Evolutionary conservation across 1,140 invertebrate species (phyloP), one percentile per base, ranked within the genome.

Genomic region (Solenopsis fugax): DNA sequence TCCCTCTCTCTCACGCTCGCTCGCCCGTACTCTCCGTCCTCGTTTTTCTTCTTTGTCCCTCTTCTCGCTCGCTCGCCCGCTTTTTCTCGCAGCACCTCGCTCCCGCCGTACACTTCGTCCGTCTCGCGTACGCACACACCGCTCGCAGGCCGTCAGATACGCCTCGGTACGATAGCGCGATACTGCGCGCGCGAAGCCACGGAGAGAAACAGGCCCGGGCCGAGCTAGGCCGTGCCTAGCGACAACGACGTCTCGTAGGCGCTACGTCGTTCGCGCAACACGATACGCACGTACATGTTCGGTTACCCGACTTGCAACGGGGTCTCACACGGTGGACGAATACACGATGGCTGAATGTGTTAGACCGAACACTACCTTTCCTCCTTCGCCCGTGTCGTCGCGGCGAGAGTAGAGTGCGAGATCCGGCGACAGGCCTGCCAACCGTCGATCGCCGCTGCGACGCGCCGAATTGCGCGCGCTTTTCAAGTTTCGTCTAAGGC

Each of bases 241-340:
- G 87, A 87, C 87, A 76, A 73, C 86, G 81, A 69, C 87, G 87
- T 84, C 89, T 65, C 7, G 13, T 89, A 90, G 72, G 41, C 87
- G 76, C 78, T 91, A 88, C 90, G 86, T 87, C 78, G 86, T 78
- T 92, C 87, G 67, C 86, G 34, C 48, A 71, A 84, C 29, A 91
- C 69, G 85, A 90, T 41, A 41, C 89, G 85, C 91, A 93, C 92
- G 91, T 93, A 93, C 92, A 94, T 94, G 76, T 92, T 93, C 88
- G 72, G 87, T 92, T 92, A 92, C 91, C 93, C 93, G 93, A 93
- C 92, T 88, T 93, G 92, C 93, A 94, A 93, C 92, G 92, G 92
- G 92, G 91, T 85, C 87, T 85, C 84, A 86, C 88, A 90, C 89
- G 88, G 86, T 92, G 84, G 87, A 87, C 86, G 45, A 45, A 88